phyloP scores from a whole-genome alignment of 2,888 invertebrate genomes.

The Drosophila vallismaia region DNA sequence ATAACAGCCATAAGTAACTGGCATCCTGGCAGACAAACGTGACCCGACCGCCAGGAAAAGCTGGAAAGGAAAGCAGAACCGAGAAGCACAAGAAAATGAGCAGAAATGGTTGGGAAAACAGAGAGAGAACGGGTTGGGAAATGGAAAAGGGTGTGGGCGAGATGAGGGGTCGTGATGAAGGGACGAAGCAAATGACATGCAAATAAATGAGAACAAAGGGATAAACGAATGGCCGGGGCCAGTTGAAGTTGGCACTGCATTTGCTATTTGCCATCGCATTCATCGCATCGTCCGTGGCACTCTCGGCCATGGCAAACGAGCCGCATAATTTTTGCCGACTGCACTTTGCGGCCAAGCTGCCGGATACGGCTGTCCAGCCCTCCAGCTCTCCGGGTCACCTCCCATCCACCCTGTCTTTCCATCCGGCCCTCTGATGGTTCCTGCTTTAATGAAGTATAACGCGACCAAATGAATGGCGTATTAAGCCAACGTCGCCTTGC shows the following conservation, averaged over 20 bases:
- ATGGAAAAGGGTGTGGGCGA: slow-evolving; percentile 14
- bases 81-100: slow-evolving; percentile 32
- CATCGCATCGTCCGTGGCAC: slow-evolving; percentile 29
- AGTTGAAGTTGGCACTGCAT: slow-evolving; percentile 48
- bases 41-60: slow-evolving; percentile 47
- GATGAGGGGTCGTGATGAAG: background rate
- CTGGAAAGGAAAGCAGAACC: background rate
- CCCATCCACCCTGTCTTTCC: background rate
- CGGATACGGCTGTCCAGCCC: slow-evolving; percentile 47
- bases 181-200: slow-evolving; percentile 70
- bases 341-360: slow-evolving; percentile 73
- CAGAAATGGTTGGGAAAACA: slow-evolving; percentile 2
- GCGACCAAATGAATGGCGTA: slow-evolving; percentile 77
- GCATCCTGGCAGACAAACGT: slow-evolving; percentile 71
- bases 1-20: slow-evolving; percentile 74
- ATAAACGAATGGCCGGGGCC: slow-evolving; percentile 72
- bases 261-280: slow-evolving; percentile 45
- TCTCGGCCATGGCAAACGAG: slow-evolving; percentile 70
- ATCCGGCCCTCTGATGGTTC: slow-evolving; percentile 28
- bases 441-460: slow-evolving; percentile 77
- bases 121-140: slow-evolving; percentile 4
- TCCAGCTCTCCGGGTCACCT: background rate
- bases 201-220: slow-evolving; percentile 77
- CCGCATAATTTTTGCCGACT: slow-evolving; percentile 77
- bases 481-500: slow-evolving; percentile 76